Evolutionary conservation across 2,113 vertebrate genomes (phyloP), one percentile per base, ranked within the genome.

Genomic region (Diadophis punctatus): DNA sequence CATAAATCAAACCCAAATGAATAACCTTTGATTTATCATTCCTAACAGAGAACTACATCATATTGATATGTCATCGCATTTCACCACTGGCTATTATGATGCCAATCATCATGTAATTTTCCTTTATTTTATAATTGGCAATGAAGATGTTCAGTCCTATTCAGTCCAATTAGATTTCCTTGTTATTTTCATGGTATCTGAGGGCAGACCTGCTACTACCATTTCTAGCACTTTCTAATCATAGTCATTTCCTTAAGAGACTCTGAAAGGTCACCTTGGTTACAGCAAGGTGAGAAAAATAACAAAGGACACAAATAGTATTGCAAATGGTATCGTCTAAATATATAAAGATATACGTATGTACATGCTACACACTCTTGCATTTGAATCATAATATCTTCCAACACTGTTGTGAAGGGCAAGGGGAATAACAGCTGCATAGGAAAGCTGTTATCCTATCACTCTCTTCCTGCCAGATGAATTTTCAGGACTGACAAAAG

Each of bases 1-100:
- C 94, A 96, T 97, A 96, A 97, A 97, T 97, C 96, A 97, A 96
- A 95, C 90, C 93, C 95, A 96, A 97, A 97, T 95, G 95, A 97
- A 96, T 97, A 97, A 97, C 96, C 96, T 97, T 96, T 96, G 97
- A 97, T 97, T 97, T 96, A 97, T 96, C 95, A 89, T 95, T 96
- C 96, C 95, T 97, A 97, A 97, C 95, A 95, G 97, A 97, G 95
- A 97, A 95, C 95, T 97, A 97, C 94, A 96, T 97, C 97, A 96
- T 95, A 96, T 94, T 97, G 96, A 95, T 89, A 90, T 96, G 97
- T 96, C 96, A 97, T 97, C 96, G 95, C 95, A 96, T 96, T 96
- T 97, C 96, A 96, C 93, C 96, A 91, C 87, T 95, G 95, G 95
- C 97, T 96, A 96, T 97, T 96, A 97, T 94, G 93, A 96, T 96